Percentiles rank a stretch among this genome's conserved stretches.
phyloP scores from a whole-genome alignment of 2,113 vertebrate species.

The Hyperopisus bebe region DNA sequence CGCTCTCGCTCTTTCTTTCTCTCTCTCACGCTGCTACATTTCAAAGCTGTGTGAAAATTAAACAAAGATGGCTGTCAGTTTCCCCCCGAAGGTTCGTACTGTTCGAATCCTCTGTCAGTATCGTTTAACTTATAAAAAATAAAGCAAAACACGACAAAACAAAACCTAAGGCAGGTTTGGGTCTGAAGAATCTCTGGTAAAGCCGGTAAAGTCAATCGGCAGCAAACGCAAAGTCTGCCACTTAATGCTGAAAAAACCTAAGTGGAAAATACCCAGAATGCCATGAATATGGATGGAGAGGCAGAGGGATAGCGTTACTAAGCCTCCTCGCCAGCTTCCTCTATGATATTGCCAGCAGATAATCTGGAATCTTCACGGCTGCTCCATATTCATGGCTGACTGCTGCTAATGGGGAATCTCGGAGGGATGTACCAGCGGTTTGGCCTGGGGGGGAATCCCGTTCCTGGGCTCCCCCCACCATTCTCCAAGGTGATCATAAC shows the following conservation, averaged over 20 bases:
- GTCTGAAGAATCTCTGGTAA: neutral
- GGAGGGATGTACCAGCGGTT: neutral
- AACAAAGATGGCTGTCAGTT: constrained; percentile 19
- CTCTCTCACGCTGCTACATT: neutral
- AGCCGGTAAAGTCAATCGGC: neutral
- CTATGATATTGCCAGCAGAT: constrained; percentile 11
- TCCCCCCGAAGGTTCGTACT: neutral
- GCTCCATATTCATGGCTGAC: constrained; percentile 14
- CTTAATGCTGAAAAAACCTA: neutral
- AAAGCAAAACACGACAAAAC: neutral
- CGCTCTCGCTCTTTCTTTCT: neutral
- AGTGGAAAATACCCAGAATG: neutral
- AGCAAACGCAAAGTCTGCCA: neutral
- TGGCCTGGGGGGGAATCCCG: neutral
- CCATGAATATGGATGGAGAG: neutral
- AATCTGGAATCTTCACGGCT: constrained; percentile 12
- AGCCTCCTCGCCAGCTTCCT: neutral
- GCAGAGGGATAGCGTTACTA: neutral
- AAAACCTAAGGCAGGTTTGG: neutral
- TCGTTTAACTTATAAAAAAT: neutral
- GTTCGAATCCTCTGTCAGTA: constrained; percentile 6
- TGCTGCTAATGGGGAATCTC: neutral
- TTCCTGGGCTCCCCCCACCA: neutral
- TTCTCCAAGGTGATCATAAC: neutral
- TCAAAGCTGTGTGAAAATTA: neutral